Percentiles rank a stretch among this genome's conserved stretches.
Evolutionary conservation across 2,113 vertebrate species (phyloP).

Genomic region (Phocoena sinus): DNA sequence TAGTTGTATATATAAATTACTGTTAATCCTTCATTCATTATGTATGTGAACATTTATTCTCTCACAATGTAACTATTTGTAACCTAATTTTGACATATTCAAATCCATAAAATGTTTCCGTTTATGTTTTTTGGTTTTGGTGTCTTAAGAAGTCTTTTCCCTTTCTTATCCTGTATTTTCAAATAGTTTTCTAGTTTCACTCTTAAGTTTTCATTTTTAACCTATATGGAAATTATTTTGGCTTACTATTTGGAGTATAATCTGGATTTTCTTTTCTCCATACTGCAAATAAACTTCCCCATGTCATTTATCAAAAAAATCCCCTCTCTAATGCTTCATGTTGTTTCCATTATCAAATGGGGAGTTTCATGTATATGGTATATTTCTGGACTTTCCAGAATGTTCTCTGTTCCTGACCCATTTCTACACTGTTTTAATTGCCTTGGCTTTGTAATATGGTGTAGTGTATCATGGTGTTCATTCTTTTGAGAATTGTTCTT

Average conservation of each 20-base stretch:
- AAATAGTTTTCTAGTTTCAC: neutral
- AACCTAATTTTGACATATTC: neutral
- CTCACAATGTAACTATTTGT: neutral
- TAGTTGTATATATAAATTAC: neutral
- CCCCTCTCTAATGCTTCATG: neutral
- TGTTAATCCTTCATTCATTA: neutral
- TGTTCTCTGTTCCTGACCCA: neutral
- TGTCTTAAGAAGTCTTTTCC: neutral
- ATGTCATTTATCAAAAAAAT: neutral
- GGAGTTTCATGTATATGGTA: neutral
- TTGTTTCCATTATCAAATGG: neutral
- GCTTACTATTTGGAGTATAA: neutral
- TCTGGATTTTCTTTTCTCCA: neutral
- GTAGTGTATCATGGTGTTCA: neutral
- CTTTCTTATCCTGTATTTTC: neutral
- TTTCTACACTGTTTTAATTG: neutral
- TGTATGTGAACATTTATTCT: neutral
- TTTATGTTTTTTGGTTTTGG: neutral
- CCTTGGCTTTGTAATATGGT: neutral
- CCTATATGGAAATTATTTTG: neutral
- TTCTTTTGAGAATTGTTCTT: neutral
- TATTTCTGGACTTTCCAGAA: neutral
- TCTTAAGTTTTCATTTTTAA: constrained; percentile 2
- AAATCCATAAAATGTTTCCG: neutral
- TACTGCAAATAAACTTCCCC: neutral